Evolutionary conservation across 2,888 invertebrate species (phyloP), one percentile per base, ranked within the genome.

Genomic region (Lithophane socia): DNA sequence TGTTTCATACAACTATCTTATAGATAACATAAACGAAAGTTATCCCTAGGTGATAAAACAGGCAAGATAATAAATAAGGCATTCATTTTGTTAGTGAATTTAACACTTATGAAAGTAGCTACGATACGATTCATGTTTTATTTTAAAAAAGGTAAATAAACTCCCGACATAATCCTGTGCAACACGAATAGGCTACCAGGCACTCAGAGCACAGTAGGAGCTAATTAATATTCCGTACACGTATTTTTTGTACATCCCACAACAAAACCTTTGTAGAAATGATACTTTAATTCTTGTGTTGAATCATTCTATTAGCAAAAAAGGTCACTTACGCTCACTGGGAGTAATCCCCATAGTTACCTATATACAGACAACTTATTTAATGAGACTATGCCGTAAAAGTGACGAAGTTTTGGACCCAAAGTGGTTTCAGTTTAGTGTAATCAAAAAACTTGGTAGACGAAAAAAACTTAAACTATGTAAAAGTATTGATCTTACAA

Each of bases 181-280:
- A 60, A 84, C 70, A 64, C 49, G 47, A 44, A 68, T 78, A 56
- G 65, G 64, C 65, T 84, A 82, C 85, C 71, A 85, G 78, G 85
- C 71, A 29, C 78, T 47, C 85, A 85, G 68, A 56, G 66, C 60
- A 54, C 60, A 63, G 69, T 29, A 76, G 68, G 58, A 72, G 64
- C 67, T 82, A 73, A 85, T 83, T 77, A 71, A 65, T 85, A 85
- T 83, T 83, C 83, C 21, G 67, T 71, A 37, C 85, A 71, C 56
- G 82, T 77, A 58, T 72, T 84, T 80, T 78, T 74, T 73, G 69
- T 79, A 79, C 56, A 66, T 65, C 66, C 64, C 60, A 69, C 76
- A 85, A 65, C 61, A 64, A 80, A 80, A 84, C 84, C 67, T 75
- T 49, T 68, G 60, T 71, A 60, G 42, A 58, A 71, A 61, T 71